These are phyloP conservation scores for Rhizomys pruinosus DNA, from an alignment of 2,113 vertebrate genomes.

Conservation along the genomic window DNA sequence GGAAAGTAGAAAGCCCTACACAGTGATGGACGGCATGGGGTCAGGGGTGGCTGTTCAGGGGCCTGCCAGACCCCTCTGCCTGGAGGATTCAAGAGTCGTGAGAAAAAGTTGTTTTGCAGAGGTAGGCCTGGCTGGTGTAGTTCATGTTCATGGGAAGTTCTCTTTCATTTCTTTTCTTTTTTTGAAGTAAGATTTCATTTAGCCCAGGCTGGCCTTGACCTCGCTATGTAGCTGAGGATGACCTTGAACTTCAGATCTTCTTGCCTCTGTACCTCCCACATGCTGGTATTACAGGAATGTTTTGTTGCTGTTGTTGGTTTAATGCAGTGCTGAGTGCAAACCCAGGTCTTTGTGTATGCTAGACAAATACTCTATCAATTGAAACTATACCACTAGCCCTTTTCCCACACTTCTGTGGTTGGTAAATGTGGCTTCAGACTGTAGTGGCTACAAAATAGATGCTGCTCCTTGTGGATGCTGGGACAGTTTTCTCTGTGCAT, in stretches of 20 bases:
- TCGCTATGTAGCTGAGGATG: neutral
- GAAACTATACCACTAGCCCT: neutral
- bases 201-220: neutral
- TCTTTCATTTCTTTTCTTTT: neutral
- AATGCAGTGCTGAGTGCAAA: neutral
- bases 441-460: neutral
- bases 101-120: neutral
- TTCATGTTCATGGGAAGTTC: neutral
- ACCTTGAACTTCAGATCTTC: neutral
- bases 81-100: neutral
- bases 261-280: neutral
- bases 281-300: neutral
- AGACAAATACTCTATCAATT: neutral
- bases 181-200: neutral
- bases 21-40: neutral
- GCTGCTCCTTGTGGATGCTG: neutral
- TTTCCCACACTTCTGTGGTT: neutral
- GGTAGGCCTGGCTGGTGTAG: neutral
- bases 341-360: neutral
- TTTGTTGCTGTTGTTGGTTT: neutral
- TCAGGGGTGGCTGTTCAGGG: neutral
- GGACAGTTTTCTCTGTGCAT: neutral
- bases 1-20: neutral
- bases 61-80: neutral
- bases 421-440: neutral